These are phyloP conservation scores for Lasioglossum albipes DNA, from an alignment of 1,140 invertebrate species.

Conservation along the genomic window DNA sequence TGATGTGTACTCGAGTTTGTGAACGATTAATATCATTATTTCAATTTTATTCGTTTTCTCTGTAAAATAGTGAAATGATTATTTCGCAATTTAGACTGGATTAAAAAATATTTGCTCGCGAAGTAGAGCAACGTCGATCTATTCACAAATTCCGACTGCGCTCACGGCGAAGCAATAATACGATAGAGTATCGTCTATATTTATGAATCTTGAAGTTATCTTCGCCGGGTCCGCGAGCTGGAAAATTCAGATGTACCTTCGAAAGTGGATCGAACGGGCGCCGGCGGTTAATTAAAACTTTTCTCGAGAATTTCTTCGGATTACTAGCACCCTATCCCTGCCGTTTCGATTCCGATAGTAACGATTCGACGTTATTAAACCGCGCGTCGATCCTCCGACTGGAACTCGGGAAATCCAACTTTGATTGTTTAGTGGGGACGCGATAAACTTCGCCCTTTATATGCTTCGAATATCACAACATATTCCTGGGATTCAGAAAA, in stretches of 20 bases:
- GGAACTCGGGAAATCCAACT: conserved; percentile 7
- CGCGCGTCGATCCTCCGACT: background rate
- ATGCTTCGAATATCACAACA: background rate
- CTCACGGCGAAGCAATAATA: background rate
- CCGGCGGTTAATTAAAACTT: conserved; percentile 43
- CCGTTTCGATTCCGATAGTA: conserved; percentile 17
- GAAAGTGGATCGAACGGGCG: conserved; percentile 16
- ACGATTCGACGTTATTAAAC: conserved; percentile 29
- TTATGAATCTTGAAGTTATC: conserved; percentile 20
- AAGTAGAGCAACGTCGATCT: background rate
- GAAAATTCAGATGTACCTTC: conserved; percentile 33
- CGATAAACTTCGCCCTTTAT: conserved; percentile 3
- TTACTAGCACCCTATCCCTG: conserved; percentile 21
- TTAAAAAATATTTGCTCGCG: background rate
- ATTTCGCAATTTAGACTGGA: background rate
- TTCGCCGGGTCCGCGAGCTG: background rate
- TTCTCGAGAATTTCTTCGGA: conserved; percentile 27
- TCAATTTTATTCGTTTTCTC: no score
- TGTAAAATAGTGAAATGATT: no score
- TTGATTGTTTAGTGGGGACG: conserved; percentile 14
- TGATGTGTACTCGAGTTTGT: no score
- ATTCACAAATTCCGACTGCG: background rate
- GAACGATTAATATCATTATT: no score
- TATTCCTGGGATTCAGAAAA: no score
- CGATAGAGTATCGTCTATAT: conserved; percentile 13